These are phyloP conservation scores for Paramuricea clavata DNA, from an alignment of 92 coral and sea anemone genomes.

Conservation along the genomic window DNA sequence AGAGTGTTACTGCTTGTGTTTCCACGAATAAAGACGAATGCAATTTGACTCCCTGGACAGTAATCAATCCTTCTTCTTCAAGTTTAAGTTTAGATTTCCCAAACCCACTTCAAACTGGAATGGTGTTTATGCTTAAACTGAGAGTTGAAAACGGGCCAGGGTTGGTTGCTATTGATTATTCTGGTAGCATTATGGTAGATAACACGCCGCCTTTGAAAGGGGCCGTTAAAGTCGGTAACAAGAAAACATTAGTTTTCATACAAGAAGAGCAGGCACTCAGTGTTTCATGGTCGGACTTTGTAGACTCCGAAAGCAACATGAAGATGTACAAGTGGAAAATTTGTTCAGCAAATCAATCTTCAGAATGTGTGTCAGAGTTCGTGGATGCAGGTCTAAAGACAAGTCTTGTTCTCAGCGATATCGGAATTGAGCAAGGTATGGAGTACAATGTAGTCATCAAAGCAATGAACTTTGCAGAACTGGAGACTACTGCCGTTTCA, in stretches of 20 bases:
- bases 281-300: constrained; percentile 85
- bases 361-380: constrained; percentile 76
- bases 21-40: constrained; percentile 61
- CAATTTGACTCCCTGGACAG: constrained; percentile 68
- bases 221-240: constrained; percentile 74
- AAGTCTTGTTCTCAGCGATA: constrained; percentile 60
- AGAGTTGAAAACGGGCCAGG: constrained; percentile 85
- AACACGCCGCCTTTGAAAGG: constrained; percentile 79
- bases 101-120: constrained; percentile 77
- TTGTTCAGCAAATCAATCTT: constrained; percentile 63
- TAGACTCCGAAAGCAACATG: constrained; percentile 82
- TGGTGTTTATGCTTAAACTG: constrained; percentile 66
- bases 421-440: constrained; percentile 82
- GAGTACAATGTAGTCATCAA: constrained; percentile 76
- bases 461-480: constrained; percentile 82
- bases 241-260: constrained; percentile 62
- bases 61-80: constrained; percentile 34
- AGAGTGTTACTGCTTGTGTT: constrained; percentile 72
- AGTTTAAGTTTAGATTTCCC: constrained; percentile 46
- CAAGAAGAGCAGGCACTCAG: constrained; percentile 66
- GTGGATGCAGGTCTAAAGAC: constrained; percentile 67
- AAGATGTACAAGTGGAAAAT: constrained; percentile 82
- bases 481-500: constrained; percentile 75
- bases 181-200: constrained; percentile 77
- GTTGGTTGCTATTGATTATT: constrained; percentile 58